Evolutionary conservation across 2,113 vertebrate species (phyloP).

Genomic region (Azemiops feae): DNA sequence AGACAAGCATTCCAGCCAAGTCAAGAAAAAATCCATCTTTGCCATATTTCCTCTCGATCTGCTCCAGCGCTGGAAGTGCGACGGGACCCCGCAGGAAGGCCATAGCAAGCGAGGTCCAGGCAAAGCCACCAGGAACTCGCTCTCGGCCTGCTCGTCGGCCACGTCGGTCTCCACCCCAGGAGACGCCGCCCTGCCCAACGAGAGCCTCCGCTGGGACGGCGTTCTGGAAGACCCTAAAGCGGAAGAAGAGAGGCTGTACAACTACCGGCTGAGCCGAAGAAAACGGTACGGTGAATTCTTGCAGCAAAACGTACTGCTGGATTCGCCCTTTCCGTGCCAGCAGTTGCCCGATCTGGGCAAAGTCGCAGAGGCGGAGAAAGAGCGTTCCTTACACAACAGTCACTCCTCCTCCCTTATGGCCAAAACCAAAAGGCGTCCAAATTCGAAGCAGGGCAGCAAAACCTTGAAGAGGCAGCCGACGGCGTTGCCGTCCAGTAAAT

Average conservation of each 20-base stretch:
- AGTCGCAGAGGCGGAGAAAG: accelerated
- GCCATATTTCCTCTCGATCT: slow-evolving; percentile 11
- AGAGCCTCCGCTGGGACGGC: slow-evolving; percentile 86
- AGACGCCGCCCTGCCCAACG: slow-evolving; percentile 42
- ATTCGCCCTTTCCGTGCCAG: not conserved
- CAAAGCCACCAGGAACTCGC: slow-evolving; percentile 17
- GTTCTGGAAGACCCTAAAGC: slow-evolving; percentile 75
- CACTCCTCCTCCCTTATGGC: not conserved
- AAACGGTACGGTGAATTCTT: slow-evolving; percentile 72
- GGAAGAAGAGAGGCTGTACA: slow-evolving; percentile 76
- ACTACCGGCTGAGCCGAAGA: slow-evolving; percentile 78
- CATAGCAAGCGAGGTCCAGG: not conserved
- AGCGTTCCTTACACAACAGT: not conserved
- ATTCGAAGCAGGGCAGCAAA: not conserved
- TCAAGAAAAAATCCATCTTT: slow-evolving; percentile 32
- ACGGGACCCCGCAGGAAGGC: slow-evolving; percentile 23
- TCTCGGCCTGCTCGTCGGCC: not conserved
- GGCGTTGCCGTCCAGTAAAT: not conserved
- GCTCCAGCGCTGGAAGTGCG: slow-evolving; percentile 34
- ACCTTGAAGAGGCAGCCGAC: not conserved
- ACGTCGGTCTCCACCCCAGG: not conserved
- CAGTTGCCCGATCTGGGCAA: not conserved
- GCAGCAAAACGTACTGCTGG: slow-evolving; percentile 55
- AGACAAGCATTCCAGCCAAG: slow-evolving; percentile 66
- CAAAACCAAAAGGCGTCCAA: not conserved